A percentile compares a stretch with the other conserved stretches of the same genome.
These are phyloP conservation scores for Okamejei kenojei DNA, from an alignment of 2,797 vertebrate species.

Conservation along the genomic window DNA sequence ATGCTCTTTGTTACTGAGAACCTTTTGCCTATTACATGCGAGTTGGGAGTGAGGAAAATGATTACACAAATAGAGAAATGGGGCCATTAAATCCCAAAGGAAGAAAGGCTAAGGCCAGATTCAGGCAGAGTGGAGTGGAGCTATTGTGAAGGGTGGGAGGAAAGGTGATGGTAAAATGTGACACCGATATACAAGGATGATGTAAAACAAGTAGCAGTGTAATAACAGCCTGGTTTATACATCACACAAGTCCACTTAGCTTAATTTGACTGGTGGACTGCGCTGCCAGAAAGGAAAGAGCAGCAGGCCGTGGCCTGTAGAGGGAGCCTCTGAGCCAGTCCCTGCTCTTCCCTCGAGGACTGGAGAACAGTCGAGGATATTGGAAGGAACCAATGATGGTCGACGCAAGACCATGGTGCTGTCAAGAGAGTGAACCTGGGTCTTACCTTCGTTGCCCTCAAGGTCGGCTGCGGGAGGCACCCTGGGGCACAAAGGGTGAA, in stretches of 20 bases:
- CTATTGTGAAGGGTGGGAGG: not conserved
- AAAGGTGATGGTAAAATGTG: not conserved
- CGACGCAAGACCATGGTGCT: no score
- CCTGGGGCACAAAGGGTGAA: no score
- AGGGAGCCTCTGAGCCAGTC: no score
- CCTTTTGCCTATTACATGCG: not conserved
- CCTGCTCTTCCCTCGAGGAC: no score
- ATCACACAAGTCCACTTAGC: not conserved
- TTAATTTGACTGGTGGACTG: not conserved
- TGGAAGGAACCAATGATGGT: no score
- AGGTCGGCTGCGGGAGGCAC: no score
- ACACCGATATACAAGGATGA: not conserved
- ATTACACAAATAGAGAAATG: no score
- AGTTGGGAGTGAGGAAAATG: not conserved
- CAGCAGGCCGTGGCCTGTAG: no score
- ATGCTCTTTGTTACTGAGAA: not conserved
- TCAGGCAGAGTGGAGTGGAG: not conserved
- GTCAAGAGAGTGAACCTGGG: no score
- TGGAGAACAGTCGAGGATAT: no score
- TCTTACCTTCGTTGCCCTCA: no score
- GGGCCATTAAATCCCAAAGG: not conserved
- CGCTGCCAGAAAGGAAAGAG: no score
- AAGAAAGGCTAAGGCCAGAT: not conserved
- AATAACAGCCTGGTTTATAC: not conserved
- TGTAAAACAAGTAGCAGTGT: not conserved